Base-by-base conservation (phyloP, 2,888 invertebrate species). In the Eueremaeus valkanovi region DNA sequence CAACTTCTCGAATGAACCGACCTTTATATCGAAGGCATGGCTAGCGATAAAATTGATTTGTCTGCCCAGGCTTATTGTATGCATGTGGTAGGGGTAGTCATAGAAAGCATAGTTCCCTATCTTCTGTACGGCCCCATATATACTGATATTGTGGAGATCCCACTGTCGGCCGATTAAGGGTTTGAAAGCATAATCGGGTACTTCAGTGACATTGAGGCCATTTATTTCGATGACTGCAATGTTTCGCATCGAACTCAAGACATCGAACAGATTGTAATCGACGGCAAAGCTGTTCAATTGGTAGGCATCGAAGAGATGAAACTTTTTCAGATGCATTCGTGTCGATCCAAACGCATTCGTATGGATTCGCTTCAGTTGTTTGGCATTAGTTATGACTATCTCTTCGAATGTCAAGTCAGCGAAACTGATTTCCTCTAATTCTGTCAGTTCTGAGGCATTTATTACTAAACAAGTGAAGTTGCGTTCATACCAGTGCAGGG, bases 1-100 rank as follows among this genome's bases (percentile, higher is more conserved):
- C 42, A 68, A 2, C 2, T 18, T 36, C 24, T 42, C 5, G 13
- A 36, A 21, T 1, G 68, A 68, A 1, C 3, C 3, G 9, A 5
- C 8, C 8, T 40, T 68, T 18, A 68, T 68, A 33, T 68, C 68
- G 13, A 68, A 68, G 13, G 68, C 68, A 68, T 68, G 68, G 33
- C 33, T 68, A 2, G 68, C 13, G 16, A 68, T 68, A 13, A 6
- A 68, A n/a, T 68, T 40, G 21, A 68, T 68, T 36, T 40, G 1
- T 21, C 8, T 40, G 24, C 68, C 68, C 16, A 68, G 8, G 11
- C 40, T 21, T 21, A 68, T 68, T 3, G 9, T 18, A 3, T n/a
- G 21, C 13, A 68, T 11, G 3, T 42, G 24, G 40, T 68, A 36
- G 11, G 68, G 6, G 6, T 18, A n/a, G 36, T 68, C 24, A 68